These are phyloP conservation scores for Tragelaphus imberbis DNA, from an alignment of 2,113 vertebrate genomes.

Conservation along the genomic window DNA sequence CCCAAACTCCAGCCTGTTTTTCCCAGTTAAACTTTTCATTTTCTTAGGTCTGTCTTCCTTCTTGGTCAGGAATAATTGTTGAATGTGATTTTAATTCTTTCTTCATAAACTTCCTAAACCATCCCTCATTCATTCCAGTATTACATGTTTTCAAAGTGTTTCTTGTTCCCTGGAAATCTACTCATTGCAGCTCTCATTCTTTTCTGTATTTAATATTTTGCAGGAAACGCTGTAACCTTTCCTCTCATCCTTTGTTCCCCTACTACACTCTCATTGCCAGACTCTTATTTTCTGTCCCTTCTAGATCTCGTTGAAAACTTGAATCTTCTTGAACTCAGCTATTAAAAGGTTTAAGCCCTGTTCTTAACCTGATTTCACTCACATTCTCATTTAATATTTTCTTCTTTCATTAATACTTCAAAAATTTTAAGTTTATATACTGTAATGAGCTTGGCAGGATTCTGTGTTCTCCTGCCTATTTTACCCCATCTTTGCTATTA, in stretches of 20 bases:
- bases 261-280: not conserved
- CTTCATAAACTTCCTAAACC: not conserved
- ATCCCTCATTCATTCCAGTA: not conserved
- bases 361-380: not conserved
- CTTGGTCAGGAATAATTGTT: not conserved
- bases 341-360: not conserved
- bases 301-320: not conserved
- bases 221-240: not conserved
- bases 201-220: accelerated
- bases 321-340: not conserved
- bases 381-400: not conserved
- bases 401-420: not conserved
- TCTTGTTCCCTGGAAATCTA: not conserved
- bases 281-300: not conserved
- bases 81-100: not conserved
- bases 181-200: not conserved
- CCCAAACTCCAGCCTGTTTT: not conserved
- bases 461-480: not conserved
- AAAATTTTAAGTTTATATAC: not conserved
- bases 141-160: not conserved
- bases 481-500: too few species aligned
- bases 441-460: not conserved
- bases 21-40: not conserved
- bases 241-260: not conserved
- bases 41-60: not conserved